Percentiles rank a stretch among this genome's conserved stretches.
phyloP scores from a whole-genome alignment of 2,113 vertebrate genomes.

The Tympanuchus pallidicinctus region DNA sequence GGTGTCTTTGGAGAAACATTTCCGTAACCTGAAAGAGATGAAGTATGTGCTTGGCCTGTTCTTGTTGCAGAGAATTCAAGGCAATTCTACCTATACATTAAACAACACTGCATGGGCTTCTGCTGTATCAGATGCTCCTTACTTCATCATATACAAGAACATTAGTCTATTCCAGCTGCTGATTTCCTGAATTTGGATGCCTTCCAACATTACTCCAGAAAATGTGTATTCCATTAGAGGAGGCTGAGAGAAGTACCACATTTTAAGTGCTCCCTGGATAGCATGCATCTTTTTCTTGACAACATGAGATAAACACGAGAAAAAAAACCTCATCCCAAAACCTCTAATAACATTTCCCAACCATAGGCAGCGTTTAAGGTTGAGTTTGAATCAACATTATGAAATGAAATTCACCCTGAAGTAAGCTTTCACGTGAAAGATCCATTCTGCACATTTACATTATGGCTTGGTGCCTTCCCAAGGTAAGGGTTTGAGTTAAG shows the following conservation, averaged over 20 bases:
- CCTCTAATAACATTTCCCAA: background rate
- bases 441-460: background rate
- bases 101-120: background rate
- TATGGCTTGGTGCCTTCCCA: background rate
- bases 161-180: background rate
- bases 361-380: background rate
- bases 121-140: background rate
- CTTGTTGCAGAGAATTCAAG: background rate
- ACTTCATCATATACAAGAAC: background rate
- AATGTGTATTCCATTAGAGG: background rate
- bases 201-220: background rate
- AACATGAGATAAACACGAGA: background rate
- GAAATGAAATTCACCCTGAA: background rate
- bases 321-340: background rate
- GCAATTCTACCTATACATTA: background rate
- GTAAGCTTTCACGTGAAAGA: background rate
- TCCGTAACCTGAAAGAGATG: conserved; percentile 87
- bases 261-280: background rate
- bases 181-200: background rate
- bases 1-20: conserved; percentile 97
- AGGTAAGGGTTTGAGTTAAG: background rate
- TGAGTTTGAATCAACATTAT: background rate
- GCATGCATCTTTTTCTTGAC: background rate
- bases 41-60: background rate
- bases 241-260: background rate